Evolutionary conservation across 2,888 invertebrate species (phyloP), one percentile per base, ranked within the genome.

Genomic region (Drosophila cognata): DNA sequence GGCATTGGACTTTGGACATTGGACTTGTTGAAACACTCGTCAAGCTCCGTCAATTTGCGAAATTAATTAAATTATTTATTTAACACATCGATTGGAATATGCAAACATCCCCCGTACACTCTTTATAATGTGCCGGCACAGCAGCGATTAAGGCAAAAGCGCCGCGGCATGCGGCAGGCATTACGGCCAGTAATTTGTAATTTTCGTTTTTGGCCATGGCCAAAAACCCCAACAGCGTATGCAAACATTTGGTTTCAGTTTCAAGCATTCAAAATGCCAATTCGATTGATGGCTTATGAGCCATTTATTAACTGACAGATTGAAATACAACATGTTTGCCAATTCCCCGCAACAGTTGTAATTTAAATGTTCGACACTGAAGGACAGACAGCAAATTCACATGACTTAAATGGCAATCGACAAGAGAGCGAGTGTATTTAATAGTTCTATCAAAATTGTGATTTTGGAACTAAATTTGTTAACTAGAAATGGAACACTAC

Each of bases 41-140:
- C 71, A 71, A 75, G 74, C 56, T 60, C 71, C 76, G 88, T 85
- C 90, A 82, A 85, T 89, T 80, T 80, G 64, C 53, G 73, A 85
- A 77, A 85, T 88, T 85, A 85, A 85, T 89, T 76, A 84, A 84
- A 85, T 85, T 85, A 85, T 85, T 88, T 85, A 85, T 85, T 89
- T 76, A 89, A 74, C 82, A 74, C 73, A 77, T 67, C 60, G 65
- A 70, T 72, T 59, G 64, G 33, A n/a, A 33, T 31, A 38, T 41
- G 25, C 25, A 29, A 25, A 25, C 36, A 61, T 46, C 43, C 25
- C 41, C 35, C 55, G 11, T 25, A 10, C 35, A 33, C 50, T 33
- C 10, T 28, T 66, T 21, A 31, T 50, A 70, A 53, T 52, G 38
- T 16, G 51, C 29, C 41, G 48, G 50, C 28, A 51, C 2, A 31